phyloP scores from a whole-genome alignment of 2,797 vertebrate genomes.

The Alosa sapidissima region DNA sequence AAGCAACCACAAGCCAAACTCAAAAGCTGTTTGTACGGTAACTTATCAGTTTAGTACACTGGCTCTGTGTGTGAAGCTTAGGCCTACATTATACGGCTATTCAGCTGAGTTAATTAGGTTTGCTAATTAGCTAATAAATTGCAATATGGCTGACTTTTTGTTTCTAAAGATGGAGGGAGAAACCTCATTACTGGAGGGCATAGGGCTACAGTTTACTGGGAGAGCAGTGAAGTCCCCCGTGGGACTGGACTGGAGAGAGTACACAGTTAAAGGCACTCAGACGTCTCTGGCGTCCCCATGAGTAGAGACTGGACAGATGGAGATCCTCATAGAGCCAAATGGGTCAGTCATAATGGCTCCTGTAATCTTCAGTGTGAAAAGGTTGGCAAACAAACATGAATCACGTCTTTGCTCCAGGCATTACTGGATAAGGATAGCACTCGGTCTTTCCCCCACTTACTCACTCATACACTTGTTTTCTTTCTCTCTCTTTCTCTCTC shows the following conservation, averaged over 20 bases:
- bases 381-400: conserved; percentile 16
- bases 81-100: not conserved
- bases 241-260: not conserved
- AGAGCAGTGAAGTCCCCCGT: not conserved
- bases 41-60: conserved; percentile 15
- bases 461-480: not conserved
- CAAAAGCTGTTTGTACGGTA: conserved; percentile 16
- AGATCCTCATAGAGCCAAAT: not conserved
- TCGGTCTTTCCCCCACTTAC: not conserved
- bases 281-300: not conserved
- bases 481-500: not conserved
- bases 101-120: conserved; percentile 7
- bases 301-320: not conserved
- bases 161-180: conserved; percentile 13
- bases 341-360: not conserved
- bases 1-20: not conserved
- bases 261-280: not conserved
- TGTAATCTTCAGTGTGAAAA: conserved; percentile 4
- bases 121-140: conserved; percentile 14
- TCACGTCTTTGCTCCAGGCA: conserved; percentile 11
- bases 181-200: not conserved
- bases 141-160: not conserved
- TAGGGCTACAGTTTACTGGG: not conserved
- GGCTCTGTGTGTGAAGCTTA: not conserved
- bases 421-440: conserved; percentile 11